Base-by-base conservation (phyloP, 92 coral and sea anemone genomes). In the Pocillopora grandis region DNA sequence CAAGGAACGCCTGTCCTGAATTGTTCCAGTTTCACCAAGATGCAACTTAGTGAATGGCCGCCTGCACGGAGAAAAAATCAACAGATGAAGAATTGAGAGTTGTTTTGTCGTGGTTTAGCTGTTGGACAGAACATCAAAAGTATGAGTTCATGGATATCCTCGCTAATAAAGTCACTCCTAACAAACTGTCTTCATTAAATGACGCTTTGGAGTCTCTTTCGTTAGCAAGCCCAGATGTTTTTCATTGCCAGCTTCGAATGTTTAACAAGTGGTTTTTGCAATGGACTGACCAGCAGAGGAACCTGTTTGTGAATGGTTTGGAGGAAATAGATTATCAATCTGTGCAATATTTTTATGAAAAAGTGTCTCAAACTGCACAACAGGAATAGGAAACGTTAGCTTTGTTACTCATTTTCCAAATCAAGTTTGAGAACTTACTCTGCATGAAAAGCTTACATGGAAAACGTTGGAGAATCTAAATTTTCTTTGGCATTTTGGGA, bases 191-290 rank as follows among this genome's bases (percentile, higher is more conserved):
- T 72, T 89, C 90, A 1, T 57, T 89, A 52, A 80, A 77, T 71
- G 74, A 77, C 18, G 92, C 92, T 2, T 73, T 89, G 87, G 92
- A 80, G 57, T 80, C 87, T 13, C 80, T 89, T 5, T 76, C 76
- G 18, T 52, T 89, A 14, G 78, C 72, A 48, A 72, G 83, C 16
- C 89, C 67, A 12, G 92, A 89, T 33, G 68, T 85, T 61, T 89
- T 85, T 66, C 76, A 81, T 42, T 89, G 92, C 59, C 92, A 89
- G 84, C 84, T 89, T 17, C 70, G 89, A 64, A 85, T 89, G 92
- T 35, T 89, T 15, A 84, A 86, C n/a, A 81, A 81, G 55, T 89
- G 92, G 92, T 86, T 89, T 33, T 55, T 49, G 61, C 81, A 64
- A 58, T 89, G 92, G 92, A 89, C 72, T 23, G 89, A 89, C 78